Base-by-base conservation (phyloP, 2,797 vertebrate species). In the Cossypha polioptera region DNA sequence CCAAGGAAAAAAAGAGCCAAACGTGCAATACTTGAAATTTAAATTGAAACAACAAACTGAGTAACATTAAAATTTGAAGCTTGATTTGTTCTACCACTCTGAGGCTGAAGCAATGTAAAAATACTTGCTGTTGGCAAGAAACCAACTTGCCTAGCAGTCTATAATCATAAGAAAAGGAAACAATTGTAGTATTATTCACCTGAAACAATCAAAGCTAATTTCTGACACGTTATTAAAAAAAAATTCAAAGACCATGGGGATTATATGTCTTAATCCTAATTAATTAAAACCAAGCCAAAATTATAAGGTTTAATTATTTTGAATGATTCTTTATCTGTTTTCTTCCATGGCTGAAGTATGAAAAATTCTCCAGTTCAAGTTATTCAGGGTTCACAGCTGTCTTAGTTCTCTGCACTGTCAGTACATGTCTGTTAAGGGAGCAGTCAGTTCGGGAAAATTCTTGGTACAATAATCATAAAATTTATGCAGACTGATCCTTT, bases 191-290 rank as follows among this genome's bases (percentile, higher is more conserved):
- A 89, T 88, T 89, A 72, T 93, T 90, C 45, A 95, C 81, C 82
- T 94, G 89, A 40, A 92, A 94, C 79, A 92, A 95, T 83, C 79
- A 88, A 91, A 72, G 35, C 89, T 72, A 80, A 94, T 84, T 90
- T 88, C 75, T 86, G 57, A 92, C 50, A 86, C n/a, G n/a, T n/a
- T n/a, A n/a, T 65, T 93, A 74, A 35, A 77, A 72, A 72, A 55
- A 18, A 40, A 17, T 28, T 26, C 84, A 76, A 74, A 80, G 28
- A 18, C 74, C 2, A 0, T 31, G 31, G 21, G 50, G 54, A 84
- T 86, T 79, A 57, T 58, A 55, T 69, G 26, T 78, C 62, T 90
- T 80, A 79, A 95, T 95, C 88, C 79, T 76, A 86, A 73, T 92
- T 92, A 90, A 88, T 83, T 91, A 88, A 91, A 88, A 36, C 5